Evolutionary conservation across 1,140 invertebrate species (phyloP).

Genomic region (Drosophila santomea): DNA sequence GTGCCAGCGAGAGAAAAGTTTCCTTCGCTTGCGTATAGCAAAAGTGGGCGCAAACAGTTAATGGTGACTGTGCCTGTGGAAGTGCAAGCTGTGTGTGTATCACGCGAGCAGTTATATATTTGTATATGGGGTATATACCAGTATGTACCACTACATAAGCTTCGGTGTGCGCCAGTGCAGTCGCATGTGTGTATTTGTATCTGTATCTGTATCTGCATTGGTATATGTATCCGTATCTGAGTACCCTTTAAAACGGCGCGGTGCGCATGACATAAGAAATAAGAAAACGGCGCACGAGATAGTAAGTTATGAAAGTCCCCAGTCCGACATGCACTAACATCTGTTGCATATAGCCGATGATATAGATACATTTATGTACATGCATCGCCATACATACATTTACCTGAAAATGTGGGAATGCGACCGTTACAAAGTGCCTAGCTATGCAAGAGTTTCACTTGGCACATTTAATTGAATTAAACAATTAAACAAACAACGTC

Average conservation of each 20-base stretch:
- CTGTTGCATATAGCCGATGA: constrained; percentile 62
- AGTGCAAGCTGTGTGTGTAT: constrained; percentile 30
- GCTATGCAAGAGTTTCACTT: constrained; percentile 58
- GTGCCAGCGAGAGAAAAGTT: constrained; percentile 4
- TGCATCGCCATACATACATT: constrained; percentile 1
- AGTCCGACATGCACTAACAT: constrained; percentile 63
- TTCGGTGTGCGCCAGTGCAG: constrained; percentile 16
- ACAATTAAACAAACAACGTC: constrained; percentile 76
- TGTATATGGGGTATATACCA: constrained; percentile 3
- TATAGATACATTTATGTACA: constrained; percentile 14
- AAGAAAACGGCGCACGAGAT: constrained; percentile 65
- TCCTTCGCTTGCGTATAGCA: not conserved
- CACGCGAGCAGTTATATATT: constrained; percentile 12
- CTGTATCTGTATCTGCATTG: constrained; percentile 19
- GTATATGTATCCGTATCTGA: constrained; percentile 10
- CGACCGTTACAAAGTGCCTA: constrained; percentile 17
- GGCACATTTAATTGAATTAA: constrained; percentile 77
- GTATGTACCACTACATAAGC: constrained; percentile 10
- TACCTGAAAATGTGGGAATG: constrained; percentile 19
- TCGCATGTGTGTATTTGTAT: constrained; percentile 23
- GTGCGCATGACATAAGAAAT: constrained; percentile 75
- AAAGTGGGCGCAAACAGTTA: constrained; percentile 8
- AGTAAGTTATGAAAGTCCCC: constrained; percentile 61
- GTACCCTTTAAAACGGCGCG: constrained; percentile 32
- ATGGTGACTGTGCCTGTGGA: constrained; percentile 23